Percentiles rank a stretch among this genome's conserved stretches.
Conservation (phyloP, 2,113 vertebrate genomes). For the Sardina pilchardus region DNA sequence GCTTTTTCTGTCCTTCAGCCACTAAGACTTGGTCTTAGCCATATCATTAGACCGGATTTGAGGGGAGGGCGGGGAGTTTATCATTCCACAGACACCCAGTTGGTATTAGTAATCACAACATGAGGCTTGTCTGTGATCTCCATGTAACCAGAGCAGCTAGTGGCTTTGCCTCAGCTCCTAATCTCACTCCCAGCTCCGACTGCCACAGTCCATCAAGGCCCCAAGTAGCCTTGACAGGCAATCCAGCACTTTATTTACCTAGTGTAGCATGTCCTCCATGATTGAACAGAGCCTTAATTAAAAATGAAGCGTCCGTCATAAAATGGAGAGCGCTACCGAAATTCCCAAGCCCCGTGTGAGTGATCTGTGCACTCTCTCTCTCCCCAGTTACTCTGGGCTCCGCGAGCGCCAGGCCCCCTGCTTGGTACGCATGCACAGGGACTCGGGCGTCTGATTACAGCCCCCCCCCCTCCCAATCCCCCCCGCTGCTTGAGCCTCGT, state of each 20-base stretch:
- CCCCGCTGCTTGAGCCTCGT: background rate
- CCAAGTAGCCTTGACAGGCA: background rate
- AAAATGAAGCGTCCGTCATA: background rate
- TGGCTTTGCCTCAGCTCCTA: background rate
- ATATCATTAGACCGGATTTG: too few relatives aligned
- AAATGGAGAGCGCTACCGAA: background rate
- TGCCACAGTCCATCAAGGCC: background rate
- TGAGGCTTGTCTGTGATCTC: background rate
- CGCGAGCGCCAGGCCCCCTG: too few relatives aligned
- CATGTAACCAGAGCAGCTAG: background rate
- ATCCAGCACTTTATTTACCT: background rate
- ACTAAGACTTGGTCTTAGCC: background rate
- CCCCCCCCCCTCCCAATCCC: too few relatives aligned
- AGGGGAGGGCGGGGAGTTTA: background rate
- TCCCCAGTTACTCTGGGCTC: background rate
- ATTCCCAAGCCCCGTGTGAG: background rate
- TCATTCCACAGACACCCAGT: background rate
- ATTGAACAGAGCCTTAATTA: background rate
- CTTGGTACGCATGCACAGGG: background rate
- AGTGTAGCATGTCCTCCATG: background rate
- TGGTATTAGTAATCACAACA: background rate
- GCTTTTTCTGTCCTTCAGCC: background rate
- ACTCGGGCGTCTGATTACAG: background rate
- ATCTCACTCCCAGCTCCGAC: background rate
- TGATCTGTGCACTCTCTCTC: too few relatives aligned